Evolutionary conservation across 2,113 vertebrate species (phyloP), one percentile per base, ranked within the genome.

Genomic region (Bufo gargarizans): DNA sequence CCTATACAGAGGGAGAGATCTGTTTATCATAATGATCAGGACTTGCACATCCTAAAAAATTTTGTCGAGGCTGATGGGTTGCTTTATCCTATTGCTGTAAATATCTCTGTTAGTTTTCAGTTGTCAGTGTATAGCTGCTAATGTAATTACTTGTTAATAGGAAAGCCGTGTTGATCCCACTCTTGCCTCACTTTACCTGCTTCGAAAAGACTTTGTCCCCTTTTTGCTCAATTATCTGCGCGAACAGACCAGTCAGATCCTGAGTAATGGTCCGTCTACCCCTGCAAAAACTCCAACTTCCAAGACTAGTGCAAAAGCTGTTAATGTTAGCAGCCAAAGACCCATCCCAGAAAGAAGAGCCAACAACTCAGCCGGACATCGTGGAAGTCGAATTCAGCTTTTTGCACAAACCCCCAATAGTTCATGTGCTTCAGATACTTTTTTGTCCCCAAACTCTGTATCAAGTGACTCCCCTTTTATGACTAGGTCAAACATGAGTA

Each of bases 171-270:
- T 90, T 33, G 89, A 91, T 59, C 92, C 95, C 50, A 89, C 91
- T 6, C 91, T 92, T 7, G 22, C 91, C n/a, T 90, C 92, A 9
- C 93, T 96, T 50, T 80, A n/a, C 85, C 91, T 93, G 0, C 95
- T 96, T 89, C 96, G 94, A 90, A 96, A 97, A 81, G 97, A 98
- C 89, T 99, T 99, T 92, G 97, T 99, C 89, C 96, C 97, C 86
- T 99, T 97, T 91, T 93, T 99, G 81, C 92, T 99, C 22, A 99
- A 99, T 91, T 99, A 98, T 92, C 94, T 99, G 90, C 94, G 97
- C 88, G 98, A 99, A 84, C 98, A 99, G 92, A 98, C 97, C 91
- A 96, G 96, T 90, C 96, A 95, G 78, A 95, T 97, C 61, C 93
- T 99, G 58, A 96, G 96, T 71, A 96, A 99, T 91, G 97, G 97